Evolutionary conservation across 2,797 vertebrate species (phyloP).

Genomic region (Anableps anableps): DNA sequence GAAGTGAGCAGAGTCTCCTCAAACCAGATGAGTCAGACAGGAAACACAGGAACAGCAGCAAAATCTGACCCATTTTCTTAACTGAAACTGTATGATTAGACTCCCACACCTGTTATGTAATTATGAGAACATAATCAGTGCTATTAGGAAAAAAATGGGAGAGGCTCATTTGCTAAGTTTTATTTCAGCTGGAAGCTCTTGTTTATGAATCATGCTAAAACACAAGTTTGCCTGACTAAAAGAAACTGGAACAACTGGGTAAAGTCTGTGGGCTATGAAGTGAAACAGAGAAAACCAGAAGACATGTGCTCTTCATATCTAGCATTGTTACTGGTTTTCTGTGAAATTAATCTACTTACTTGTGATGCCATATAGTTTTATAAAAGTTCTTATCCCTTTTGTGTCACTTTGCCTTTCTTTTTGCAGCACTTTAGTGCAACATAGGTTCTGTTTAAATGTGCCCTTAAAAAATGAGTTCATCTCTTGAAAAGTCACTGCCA

Average conservation of each 20-base stretch:
- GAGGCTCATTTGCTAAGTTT: background rate
- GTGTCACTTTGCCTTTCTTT: background rate
- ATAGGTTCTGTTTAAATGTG: background rate
- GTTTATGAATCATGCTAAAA: background rate
- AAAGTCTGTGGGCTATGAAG: background rate
- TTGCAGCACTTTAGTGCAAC: background rate
- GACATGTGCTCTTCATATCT: background rate
- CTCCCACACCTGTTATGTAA: background rate
- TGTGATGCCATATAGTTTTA: background rate
- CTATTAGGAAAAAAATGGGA: background rate
- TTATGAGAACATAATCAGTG: background rate
- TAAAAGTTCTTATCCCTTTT: background rate
- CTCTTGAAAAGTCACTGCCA: background rate
- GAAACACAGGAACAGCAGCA: background rate
- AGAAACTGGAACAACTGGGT: background rate
- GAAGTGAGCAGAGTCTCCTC: background rate
- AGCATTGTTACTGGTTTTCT: background rate
- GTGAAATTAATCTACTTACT: background rate
- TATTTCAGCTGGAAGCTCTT: background rate
- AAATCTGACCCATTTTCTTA: background rate
- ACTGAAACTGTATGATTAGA: background rate
- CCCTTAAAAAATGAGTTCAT: background rate
- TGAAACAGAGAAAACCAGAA: background rate
- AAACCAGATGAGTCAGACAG: constrained; percentile 6
- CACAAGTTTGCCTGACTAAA: background rate